These are phyloP conservation scores for Aldabrachelys gigantea DNA, from an alignment of 2,113 vertebrate species.

Conservation along the genomic window DNA sequence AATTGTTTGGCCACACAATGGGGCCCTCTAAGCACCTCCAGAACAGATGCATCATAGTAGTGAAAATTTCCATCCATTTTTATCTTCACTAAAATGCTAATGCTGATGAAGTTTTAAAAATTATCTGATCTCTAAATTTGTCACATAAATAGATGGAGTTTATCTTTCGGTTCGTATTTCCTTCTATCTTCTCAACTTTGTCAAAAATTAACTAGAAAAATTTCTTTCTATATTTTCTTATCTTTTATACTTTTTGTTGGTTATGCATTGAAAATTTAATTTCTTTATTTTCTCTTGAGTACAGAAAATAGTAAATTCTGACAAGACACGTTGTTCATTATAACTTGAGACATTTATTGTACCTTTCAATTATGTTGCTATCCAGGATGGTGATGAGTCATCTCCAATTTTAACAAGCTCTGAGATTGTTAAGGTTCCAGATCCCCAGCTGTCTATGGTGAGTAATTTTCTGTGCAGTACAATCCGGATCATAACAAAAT, in stretches of 20 bases:
- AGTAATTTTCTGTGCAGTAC: conserved; percentile 51
- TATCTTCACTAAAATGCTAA: neutral
- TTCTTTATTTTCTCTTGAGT: neutral
- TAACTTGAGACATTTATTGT: neutral
- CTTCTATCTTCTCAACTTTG: neutral
- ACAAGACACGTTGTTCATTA: neutral
- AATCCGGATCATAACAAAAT: neutral
- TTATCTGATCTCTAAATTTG: neutral
- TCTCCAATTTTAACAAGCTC: conserved; percentile 89
- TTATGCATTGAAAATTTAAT: neutral
- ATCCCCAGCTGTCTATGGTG: conserved; percentile 98
- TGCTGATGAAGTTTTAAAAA: neutral
- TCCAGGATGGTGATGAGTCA: conserved; percentile 93
- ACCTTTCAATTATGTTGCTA: neutral
- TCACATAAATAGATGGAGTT: rapidly evolving
- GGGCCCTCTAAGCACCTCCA: rapidly evolving
- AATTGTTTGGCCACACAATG: neutral
- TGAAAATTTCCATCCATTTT: neutral
- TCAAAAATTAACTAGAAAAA: neutral
- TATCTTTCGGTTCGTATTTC: neutral
- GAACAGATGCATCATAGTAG: rapidly evolving
- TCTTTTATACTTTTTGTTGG: neutral
- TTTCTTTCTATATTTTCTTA: neutral
- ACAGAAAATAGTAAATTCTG: neutral
- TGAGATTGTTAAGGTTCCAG: conserved; percentile 98